A percentile compares a stretch with the other conserved stretches of the same genome.
phyloP scores from a whole-genome alignment of 2,797 vertebrate genomes.

The Sebastolobus alascanus region DNA sequence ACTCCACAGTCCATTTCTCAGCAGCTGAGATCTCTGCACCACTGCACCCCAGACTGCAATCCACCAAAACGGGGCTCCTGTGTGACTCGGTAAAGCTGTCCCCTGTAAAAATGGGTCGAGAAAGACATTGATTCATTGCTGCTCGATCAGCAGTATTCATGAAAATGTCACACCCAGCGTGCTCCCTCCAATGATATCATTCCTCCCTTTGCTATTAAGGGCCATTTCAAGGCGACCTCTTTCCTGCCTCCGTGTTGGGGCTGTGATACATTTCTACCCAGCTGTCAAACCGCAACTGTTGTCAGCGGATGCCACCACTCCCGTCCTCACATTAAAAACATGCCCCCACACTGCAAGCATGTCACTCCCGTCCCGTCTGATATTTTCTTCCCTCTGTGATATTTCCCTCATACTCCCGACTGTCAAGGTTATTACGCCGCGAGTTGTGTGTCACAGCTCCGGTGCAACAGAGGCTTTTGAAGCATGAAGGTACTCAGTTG shows the following conservation, averaged over 20 bases:
- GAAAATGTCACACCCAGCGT: slow-evolving; percentile 67
- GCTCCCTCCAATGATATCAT: slow-evolving; percentile 56
- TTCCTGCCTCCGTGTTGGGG: slow-evolving; percentile 48
- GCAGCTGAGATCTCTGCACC: slow-evolving; percentile 36
- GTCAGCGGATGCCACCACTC: slow-evolving; percentile 35
- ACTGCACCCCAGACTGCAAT: slow-evolving; percentile 21
- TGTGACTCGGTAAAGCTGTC: slow-evolving; percentile 50
- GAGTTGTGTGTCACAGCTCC: slow-evolving; percentile 51
- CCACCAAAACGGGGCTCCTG: slow-evolving; percentile 35
- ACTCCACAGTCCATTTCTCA: slow-evolving; percentile 57
- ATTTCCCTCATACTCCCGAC: slow-evolving; percentile 46
- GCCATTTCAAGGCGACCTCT: slow-evolving; percentile 58
- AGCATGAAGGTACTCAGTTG: slow-evolving; percentile 55
- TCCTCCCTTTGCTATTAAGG: slow-evolving; percentile 55
- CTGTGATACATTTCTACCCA: slow-evolving; percentile 43
- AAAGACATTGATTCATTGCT: slow-evolving; percentile 67
- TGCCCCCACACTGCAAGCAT: slow-evolving; percentile 43
- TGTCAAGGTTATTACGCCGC: slow-evolving; percentile 67
- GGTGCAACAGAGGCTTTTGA: slow-evolving; percentile 54
- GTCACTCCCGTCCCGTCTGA: slow-evolving; percentile 52
- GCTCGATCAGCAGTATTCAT: slow-evolving; percentile 73
- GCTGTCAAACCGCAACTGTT: slow-evolving; percentile 51
- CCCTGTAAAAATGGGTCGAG: slow-evolving; percentile 62
- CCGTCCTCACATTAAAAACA: slow-evolving; percentile 25
- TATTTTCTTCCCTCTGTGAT: slow-evolving; percentile 53